Evolutionary conservation across 2,888 invertebrate species (phyloP), one percentile per base, ranked within the genome.

Genomic region (Meteorus colon): DNA sequence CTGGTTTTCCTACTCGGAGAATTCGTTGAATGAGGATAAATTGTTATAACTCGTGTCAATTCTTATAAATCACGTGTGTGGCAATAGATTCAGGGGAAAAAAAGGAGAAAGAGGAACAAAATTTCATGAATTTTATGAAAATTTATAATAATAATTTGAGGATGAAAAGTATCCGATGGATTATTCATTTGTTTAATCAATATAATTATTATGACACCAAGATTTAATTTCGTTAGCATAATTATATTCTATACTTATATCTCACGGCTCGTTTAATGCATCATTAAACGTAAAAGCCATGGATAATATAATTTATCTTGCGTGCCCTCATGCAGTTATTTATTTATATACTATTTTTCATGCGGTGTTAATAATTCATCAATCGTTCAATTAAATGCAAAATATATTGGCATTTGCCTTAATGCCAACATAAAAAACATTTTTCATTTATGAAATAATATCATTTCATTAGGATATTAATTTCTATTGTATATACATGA

Each of bases 141-240:
- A 41, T 41, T 41, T 12, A 41, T 8, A 41, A 41, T 41, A 12
- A 41, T 41, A 12, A 41, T 10, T 16, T 34, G 6, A 5, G 6
- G 45, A 45, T 24, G 12, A 37, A 66, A 4, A 60, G 1, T 19
- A 60, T 27, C 19, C 19, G 24, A 45, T 78, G 73, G 68, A 78
- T 80, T 77, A 80, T 78, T 78, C 78, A 80, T 78, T 69, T 37
- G 16, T n/a, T 63, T n/a, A n/a, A 60, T 8, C 29, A 29, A 63
- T 63, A 77, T 77, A 73, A 80, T 80, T 78, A 78, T 77, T 78
- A 77, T 60, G 27, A 48, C 76, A 70, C 75, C 69, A 68, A 72
- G 77, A 81, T 79, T 79, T 79, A 80, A 24, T 78, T 79, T 80
- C 70, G 78, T 81, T 79, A 78, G 74, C 74, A 79, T 81, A 79